phyloP scores from a whole-genome alignment of 2,113 vertebrate species.

The Syrrhaptes paradoxus region DNA sequence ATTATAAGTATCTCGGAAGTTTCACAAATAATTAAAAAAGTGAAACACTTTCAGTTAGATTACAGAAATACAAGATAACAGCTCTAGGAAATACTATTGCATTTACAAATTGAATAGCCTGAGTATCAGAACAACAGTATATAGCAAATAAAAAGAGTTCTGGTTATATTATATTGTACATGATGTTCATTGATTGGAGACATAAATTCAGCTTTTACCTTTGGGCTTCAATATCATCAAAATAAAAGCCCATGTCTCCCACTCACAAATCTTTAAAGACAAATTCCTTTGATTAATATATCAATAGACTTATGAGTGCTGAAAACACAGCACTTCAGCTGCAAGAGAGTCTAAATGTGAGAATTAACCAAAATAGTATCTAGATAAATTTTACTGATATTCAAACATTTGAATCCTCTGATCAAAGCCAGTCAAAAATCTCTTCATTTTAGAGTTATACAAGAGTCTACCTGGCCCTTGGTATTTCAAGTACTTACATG shows the following conservation, averaged over 20 bases:
- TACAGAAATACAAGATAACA: neutral
- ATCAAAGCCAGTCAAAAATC: neutral
- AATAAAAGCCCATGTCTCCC: neutral
- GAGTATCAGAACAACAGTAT: neutral
- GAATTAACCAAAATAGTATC: neutral
- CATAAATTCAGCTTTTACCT: neutral
- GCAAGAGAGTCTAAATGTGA: neutral
- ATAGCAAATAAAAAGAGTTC: neutral
- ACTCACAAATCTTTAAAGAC: neutral
- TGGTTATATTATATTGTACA: neutral
- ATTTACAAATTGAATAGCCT: neutral
- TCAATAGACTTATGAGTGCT: neutral
- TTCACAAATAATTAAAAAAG: neutral
- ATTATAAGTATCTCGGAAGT: neutral
- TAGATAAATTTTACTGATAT: neutral
- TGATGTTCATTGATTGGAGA: neutral
- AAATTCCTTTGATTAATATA: neutral
- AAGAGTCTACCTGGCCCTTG: neutral
- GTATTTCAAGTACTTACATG: neutral
- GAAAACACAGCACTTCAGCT: neutral
- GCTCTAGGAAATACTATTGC: neutral
- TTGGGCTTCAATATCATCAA: neutral
- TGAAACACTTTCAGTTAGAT: neutral
- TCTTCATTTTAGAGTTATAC: neutral
- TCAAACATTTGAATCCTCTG: neutral